A percentile compares a stretch with the other conserved stretches of the same genome.
Evolutionary conservation across 2,888 invertebrate genomes (phyloP).

Genomic region (Ophion ventricosus): DNA sequence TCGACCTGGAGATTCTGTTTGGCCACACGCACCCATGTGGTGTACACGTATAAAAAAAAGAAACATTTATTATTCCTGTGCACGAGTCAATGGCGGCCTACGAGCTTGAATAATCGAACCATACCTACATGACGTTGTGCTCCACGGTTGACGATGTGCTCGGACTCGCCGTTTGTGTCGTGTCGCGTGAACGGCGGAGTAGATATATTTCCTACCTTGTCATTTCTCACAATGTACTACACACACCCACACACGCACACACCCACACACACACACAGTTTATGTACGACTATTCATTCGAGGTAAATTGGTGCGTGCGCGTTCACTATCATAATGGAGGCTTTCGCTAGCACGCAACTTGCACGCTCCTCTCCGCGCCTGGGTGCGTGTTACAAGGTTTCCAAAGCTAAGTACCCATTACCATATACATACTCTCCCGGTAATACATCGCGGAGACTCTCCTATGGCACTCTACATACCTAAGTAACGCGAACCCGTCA

Average conservation of each 20-base stretch:
- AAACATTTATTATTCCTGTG: no score
- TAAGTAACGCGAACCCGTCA: conserved; percentile 37
- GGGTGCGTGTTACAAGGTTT: conserved; percentile 45
- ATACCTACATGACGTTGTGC: no score
- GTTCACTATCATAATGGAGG: conserved; percentile 37
- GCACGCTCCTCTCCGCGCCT: conserved; percentile 10
- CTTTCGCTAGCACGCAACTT: conserved; percentile 30
- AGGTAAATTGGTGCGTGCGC: not conserved
- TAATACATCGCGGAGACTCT: conserved; percentile 10
- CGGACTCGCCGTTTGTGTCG: not conserved
- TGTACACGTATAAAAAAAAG: no score
- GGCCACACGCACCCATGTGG: no score
- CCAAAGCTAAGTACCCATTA: conserved; percentile 57
- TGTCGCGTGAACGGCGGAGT: conserved; percentile 14
- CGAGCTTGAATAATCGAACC: no score
- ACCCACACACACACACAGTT: not conserved
- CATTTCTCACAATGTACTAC: not conserved
- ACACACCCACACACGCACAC: not conserved
- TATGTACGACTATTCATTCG: conserved; percentile 16
- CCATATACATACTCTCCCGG: conserved; percentile 22
- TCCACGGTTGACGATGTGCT: no score
- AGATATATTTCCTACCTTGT: conserved; percentile 3
- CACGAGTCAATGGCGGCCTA: no score
- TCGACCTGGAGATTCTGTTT: no score
- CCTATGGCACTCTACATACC: conserved; percentile 2